Evolutionary conservation across 1,140 invertebrate species (phyloP), one percentile per base, ranked within the genome.

Genomic region (Parapsyche elsis): DNA sequence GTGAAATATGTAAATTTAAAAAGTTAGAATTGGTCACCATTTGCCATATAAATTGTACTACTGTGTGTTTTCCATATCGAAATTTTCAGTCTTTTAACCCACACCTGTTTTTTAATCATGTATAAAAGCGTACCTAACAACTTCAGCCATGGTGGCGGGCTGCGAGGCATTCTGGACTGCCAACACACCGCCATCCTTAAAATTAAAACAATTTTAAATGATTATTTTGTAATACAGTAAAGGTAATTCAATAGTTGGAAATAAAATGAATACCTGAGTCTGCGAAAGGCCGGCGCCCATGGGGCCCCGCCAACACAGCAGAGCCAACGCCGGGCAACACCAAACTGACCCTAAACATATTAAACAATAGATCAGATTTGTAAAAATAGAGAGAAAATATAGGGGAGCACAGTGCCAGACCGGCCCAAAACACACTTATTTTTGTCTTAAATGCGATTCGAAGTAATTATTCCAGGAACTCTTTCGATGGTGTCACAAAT

Each of bases 251-350:
- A 12, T 4, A 1, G 7, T 45, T n/a, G 10, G 1, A 74, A 5
- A 70, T 2, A 7, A 19, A 70, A n/a, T 38, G 21, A 12, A 14
- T 83, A 86, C 86, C 85, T 87, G 86, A 59, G 87, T 86, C 81
- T 88, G 87, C 84, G 87, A 88, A 83, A 88, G 86, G 85, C 87
- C 87, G 83, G 87, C 88, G 85, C 88, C 87, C 88, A 89, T 89
- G 86, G 88, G 87, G 83, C 84, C 81, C 64, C 87, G 84, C 85
- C 87, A 85, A 82, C 88, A 89, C 85, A 88, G 86, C 82, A 87
- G 86, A 87, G 86, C 88, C 87, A 88, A 83, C 84, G 85, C 85
- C 71, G 84, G 83, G 83, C 86, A 86, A 83, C 87, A 87, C 86
- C 86, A 83, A 46, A 77, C 77, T n/a, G 80, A 80, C 73, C 82